Evolutionary conservation across 2,797 vertebrate species (phyloP).

Genomic region (Microchirus variegatus): DNA sequence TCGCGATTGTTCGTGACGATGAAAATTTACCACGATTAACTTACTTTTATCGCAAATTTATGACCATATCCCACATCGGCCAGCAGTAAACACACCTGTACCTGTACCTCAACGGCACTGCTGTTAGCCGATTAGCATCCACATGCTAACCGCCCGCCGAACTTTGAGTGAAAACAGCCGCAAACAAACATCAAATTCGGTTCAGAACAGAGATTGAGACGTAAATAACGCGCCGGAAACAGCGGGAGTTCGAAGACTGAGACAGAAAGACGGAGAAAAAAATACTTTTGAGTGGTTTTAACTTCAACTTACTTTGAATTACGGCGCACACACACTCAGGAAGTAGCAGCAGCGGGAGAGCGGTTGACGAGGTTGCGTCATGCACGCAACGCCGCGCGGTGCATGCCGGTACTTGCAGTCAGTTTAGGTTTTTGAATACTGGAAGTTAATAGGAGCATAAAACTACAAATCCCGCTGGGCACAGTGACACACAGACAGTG

Average conservation of each 20-base stretch:
- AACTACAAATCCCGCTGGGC: conserved; percentile 43
- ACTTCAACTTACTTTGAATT: not conserved
- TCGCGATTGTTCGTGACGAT: no score
- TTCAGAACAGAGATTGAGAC: accelerated
- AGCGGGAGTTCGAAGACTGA: accelerated
- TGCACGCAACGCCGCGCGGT: conserved; percentile 12
- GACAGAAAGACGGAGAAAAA: not conserved
- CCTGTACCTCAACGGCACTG: not conserved
- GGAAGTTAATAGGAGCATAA: not conserved
- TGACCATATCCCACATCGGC: no score
- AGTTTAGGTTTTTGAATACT: not conserved
- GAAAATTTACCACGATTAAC: no score
- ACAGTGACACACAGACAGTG: not conserved
- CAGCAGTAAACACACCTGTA: no score
- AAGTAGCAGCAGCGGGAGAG: conserved; percentile 21
- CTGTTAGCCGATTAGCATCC: conserved; percentile 27
- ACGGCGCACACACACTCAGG: not conserved
- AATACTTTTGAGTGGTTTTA: not conserved
- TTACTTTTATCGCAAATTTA: no score
- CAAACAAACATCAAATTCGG: conserved; percentile 6
- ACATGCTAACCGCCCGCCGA: conserved; percentile 1
- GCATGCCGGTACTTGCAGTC: conserved; percentile 56
- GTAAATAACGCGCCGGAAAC: accelerated
- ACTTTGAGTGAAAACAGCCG: not conserved
- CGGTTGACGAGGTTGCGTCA: not conserved